Percentiles rank a stretch among this genome's conserved stretches.
Evolutionary conservation across 2,797 vertebrate species (phyloP).

Genomic region (Mastacembelus armatus): DNA sequence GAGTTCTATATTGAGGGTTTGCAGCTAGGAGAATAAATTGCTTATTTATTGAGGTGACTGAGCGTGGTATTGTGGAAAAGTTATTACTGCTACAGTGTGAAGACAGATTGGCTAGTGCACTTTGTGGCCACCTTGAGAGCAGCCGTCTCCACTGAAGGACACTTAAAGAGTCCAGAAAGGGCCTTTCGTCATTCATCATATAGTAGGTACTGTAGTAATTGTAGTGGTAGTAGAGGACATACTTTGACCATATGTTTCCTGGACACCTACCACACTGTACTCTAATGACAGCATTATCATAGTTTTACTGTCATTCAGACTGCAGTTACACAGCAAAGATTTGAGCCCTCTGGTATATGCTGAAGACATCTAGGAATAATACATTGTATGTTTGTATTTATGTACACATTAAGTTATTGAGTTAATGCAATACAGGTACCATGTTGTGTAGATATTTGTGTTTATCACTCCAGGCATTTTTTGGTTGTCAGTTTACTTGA

Average conservation of each 20-base stretch:
- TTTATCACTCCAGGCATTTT: constrained; percentile 14
- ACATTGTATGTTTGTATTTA: neutral
- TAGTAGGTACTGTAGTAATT: neutral
- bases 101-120: constrained; percentile 60
- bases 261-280: neutral
- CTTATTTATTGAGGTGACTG: constrained; percentile 72
- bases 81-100: constrained; percentile 58
- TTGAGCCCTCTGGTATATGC: neutral
- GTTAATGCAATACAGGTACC: constrained; percentile 11
- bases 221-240: neutral
- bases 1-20: constrained; percentile 45
- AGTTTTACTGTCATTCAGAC: constrained; percentile 1
- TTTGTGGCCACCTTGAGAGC: constrained; percentile 60
- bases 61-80: constrained; percentile 59
- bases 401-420: constrained; percentile 17
- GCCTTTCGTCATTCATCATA: constrained; percentile 16
- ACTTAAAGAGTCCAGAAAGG: constrained; percentile 1
- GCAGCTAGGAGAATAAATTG: constrained; percentile 65
- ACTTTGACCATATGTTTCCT: constrained; percentile 10
- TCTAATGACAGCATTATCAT: neutral
- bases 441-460: neutral
- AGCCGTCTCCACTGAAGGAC: constrained; percentile 40
- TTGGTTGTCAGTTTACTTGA: neutral
- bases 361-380: neutral
- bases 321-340: neutral